phyloP scores from a whole-genome alignment of 1,140 invertebrate genomes.

The Protaetia brevitarsis region DNA sequence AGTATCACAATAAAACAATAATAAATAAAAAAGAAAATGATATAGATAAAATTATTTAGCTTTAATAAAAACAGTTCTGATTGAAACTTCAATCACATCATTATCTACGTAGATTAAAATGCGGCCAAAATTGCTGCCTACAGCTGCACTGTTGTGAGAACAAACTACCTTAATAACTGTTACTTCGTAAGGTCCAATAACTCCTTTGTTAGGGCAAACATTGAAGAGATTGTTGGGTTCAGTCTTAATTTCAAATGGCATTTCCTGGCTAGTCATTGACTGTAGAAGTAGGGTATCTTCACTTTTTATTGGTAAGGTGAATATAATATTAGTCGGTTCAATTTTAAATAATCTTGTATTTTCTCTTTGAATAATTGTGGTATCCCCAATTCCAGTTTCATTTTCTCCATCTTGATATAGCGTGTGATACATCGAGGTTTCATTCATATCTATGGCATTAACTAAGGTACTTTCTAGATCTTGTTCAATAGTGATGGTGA shows the following conservation, averaged over 20 bases:
- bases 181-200: not conserved
- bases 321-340: slow-evolving; percentile 22
- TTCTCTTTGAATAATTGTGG: not conserved
- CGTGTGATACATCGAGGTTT: slow-evolving; percentile 23
- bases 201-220: slow-evolving; percentile 8
- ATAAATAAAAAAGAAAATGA: not conserved
- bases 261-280: not conserved
- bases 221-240: not conserved
- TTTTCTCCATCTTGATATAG: not conserved
- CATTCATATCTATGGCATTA: not conserved
- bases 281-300: slow-evolving; percentile 8
- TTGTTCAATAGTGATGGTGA: slow-evolving; percentile 16
- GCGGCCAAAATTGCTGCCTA: not conserved
- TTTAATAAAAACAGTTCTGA: slow-evolving; percentile 13
- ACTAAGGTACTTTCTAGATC: slow-evolving; percentile 21
- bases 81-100: not conserved
- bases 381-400: not conserved
- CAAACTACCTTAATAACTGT: slow-evolving; percentile 8
- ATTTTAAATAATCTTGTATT: slow-evolving; percentile 12
- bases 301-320: not conserved
- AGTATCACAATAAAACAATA: not conserved
- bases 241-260: not conserved
- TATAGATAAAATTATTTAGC: slow-evolving; percentile 2
- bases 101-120: not conserved
- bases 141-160: not conserved